Base-by-base conservation (phyloP, 1,140 invertebrate species). In the Orchestia grillus region DNA sequence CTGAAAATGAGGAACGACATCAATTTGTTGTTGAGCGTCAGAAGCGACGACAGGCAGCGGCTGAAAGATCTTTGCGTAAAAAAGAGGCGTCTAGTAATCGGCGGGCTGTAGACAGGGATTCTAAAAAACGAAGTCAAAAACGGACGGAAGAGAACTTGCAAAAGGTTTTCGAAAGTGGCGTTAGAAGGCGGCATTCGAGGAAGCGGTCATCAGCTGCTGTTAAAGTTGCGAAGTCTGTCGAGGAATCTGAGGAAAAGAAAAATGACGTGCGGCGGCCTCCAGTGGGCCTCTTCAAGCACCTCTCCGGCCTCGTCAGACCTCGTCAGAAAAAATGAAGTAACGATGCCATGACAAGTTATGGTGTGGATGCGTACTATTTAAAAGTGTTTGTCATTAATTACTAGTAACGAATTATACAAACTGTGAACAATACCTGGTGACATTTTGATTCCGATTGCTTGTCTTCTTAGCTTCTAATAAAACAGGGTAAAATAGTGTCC, bases 301-400 rank as follows among this genome's bases (percentile, higher is more conserved):
- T 94, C 0, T 45, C 92, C 36, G 92, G 92, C 23, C 44, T 94
- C 92, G 92, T 94, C 11, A 94, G 44, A 44, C 44, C 92, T n/a
- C 45, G 6, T 1, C 6, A 45, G 92, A 94, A 94, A 45, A 94
- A 94, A 47, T 94, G 44, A 47, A 45, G 62, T 77, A 19, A 23
- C 11, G 62, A 36, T 77, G 36, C 28, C 36, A 77, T 77, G 62
- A 15, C 62, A 77, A 28, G 11, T 8, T 36, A 77, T 77, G 28
- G 28, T 77, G 28, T 77, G 62, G 36, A 77, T 28, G 3, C 1
- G 36, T 77, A 28, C 28, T 36, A 77, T 77, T 3, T 19, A 77
- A 77, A 19, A 19, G 62, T 3, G 62, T 36, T 77, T 36, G 28
- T 77, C 62, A 36, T 77, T 36, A 77, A 3, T 77, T 19, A 36